Base-by-base conservation (phyloP, 35 echinoderm and acorn worm genomes). In the Antedon bifida region DNA sequence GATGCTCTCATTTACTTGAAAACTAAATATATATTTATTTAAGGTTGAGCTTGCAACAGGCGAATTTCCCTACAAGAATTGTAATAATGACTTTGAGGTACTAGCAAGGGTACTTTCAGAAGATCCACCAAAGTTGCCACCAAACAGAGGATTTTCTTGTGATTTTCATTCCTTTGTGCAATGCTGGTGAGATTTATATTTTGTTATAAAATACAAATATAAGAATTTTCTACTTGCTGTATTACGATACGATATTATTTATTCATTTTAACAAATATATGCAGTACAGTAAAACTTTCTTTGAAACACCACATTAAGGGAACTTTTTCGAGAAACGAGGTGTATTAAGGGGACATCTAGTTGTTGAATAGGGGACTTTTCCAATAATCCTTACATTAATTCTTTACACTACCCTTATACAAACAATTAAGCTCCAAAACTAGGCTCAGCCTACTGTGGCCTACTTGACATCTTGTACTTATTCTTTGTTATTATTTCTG, bases 81-180 rank as follows among this genome's bases (percentile, higher is more conserved):
- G 95, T 80, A 99, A 81, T 35, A 99, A 92, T 75, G 95, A 99
- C 75, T 99, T 99, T 92, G 95, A 99, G 82, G 95, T 99, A 30
- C 88, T 99, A 86, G 90, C 95, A 32, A 81, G 90, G 78, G 95
- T 99, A 36, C 81, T 99, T 32, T 84, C 85, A 31, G 87, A 99
- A 80, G 95, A 99, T 16, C 95, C 95, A 21, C 95, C 95, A 17
- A 92, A 91, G 79, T 86, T 99, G 16, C 95, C 95, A 30, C 82
- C 85, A 31, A 90, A 92, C 46, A 84, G 88, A 88, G 90, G 90
- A 31, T 99, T 99, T 79, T 99, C 95, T 26, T 76, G 90, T 16
- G 95, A 99, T 79, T 99, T 99, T 86, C 90, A 92, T 84, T 79
- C 91, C 34, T 99, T 99, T 79, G 89, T 99, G 78, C 88, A 88